Evolutionary conservation across 2,888 invertebrate species (phyloP), one percentile per base, ranked within the genome.

Genomic region (Pomacea canaliculata): DNA sequence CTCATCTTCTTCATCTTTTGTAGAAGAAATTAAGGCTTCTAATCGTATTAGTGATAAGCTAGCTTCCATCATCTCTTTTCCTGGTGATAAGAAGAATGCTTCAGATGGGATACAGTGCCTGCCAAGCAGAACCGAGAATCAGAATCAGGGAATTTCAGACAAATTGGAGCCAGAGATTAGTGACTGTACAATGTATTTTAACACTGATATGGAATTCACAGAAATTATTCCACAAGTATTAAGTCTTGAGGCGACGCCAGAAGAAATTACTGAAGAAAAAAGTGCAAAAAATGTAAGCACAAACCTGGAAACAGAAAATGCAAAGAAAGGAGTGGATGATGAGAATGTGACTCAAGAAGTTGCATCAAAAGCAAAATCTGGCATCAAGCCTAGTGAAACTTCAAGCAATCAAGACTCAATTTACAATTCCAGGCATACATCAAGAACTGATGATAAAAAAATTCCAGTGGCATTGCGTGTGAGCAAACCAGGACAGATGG

Each of bases 161-260:
- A 56, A 56, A 56, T 16, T 13, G 10, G 51, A 56, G 51, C 51
- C 51, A 56, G 73, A 73, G 18, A 56, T 10, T 56, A n/a, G 27
- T 48, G 69, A 74, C n/a, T 48, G 68, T 18, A 86, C 86, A 12
- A 76, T 80, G 12, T 84, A 82, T 70, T 83, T 86, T 56, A 82
- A 85, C 77, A 67, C 82, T 12, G 85, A 87, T 46, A 87, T 87
- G 86, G 86, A 87, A 59, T 81, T 87, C 49, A 87, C 86, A 8
- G 80, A 78, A 56, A 81, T 84, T 2, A 79, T 85, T 65, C 79
- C 83, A 16, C 60, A 73, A 68, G 70, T 23, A 70, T 72, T 59
- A 72, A 76, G 37, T 48, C 76, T 19, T 69, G 62, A 67, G 5
- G 7, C n/a, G 7, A 46, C 60, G 63, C 68, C n/a, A 48, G 69